Evolutionary conservation across 53 echinoderm and acorn worm genomes (phyloP).

Genomic region (Luidia sarsii): DNA sequence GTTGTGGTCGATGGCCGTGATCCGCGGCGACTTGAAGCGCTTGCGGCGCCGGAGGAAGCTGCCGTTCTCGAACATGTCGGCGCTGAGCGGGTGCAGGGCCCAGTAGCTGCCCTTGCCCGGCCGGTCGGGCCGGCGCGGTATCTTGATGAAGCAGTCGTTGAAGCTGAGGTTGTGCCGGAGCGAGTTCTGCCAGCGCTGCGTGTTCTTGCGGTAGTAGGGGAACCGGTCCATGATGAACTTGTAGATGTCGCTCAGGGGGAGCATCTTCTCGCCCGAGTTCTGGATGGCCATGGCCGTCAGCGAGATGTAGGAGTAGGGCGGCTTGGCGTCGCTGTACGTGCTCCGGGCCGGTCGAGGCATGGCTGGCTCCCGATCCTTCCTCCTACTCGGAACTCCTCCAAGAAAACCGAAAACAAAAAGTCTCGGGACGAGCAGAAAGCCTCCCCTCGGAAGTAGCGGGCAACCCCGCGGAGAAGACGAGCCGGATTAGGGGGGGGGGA

Average conservation of each 20-base stretch:
- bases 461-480: neutral
- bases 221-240: slow-evolving; percentile 99
- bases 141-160: slow-evolving; percentile 98
- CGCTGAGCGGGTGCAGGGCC: slow-evolving; percentile 96
- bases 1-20: slow-evolving; percentile 89
- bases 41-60: slow-evolving; percentile 95
- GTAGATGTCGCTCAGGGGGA: slow-evolving; percentile 98
- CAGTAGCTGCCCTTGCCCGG: slow-evolving; percentile 99
- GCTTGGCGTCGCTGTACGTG: slow-evolving; percentile 99
- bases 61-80: slow-evolving; percentile 99
- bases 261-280: slow-evolving; percentile 94
- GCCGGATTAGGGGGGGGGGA: no score
- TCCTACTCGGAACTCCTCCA: no score
- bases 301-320: slow-evolving; percentile 98
- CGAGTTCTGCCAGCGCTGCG: slow-evolving; percentile 98
- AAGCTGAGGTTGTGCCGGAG: slow-evolving; percentile 95
- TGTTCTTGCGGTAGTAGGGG: slow-evolving; percentile 98
- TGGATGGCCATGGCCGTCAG: slow-evolving; percentile 99
- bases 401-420: no score
- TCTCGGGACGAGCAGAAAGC: no score
- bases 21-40: slow-evolving; percentile 94
- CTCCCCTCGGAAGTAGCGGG: no score
- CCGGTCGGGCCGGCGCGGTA: slow-evolving; percentile 97
- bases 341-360: slow-evolving; percentile 98
- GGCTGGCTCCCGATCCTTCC: slow-evolving; percentile 31